phyloP scores from a whole-genome alignment of 2,888 invertebrate species.

The Drosophila monieri region DNA sequence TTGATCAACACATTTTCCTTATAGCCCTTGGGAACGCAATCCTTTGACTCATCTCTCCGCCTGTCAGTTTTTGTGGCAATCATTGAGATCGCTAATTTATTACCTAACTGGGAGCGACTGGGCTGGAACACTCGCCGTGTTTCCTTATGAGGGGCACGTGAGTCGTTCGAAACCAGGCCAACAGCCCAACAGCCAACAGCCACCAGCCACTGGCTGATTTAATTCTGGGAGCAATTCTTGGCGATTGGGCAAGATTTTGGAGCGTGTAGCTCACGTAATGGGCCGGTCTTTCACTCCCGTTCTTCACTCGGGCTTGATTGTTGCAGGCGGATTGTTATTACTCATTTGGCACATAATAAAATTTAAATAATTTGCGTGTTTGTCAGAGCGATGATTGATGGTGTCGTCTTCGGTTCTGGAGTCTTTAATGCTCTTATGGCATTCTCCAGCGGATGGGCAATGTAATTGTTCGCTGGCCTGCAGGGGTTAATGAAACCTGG shows the following conservation, averaged over 20 bases:
- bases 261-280: conserved; percentile 72
- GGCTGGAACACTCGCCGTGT: conserved; percentile 13
- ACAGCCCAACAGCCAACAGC: conserved; percentile 21
- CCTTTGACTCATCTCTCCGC: conserved; percentile 1
- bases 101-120: conserved; percentile 8
- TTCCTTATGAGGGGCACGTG: conserved; percentile 41
- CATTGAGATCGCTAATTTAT: conserved; percentile 15
- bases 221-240: conserved; percentile 12
- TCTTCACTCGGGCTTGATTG: conserved; percentile 14
- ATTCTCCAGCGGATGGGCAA: conserved; percentile 36
- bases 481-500: conserved; percentile 43
- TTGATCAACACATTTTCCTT: conserved; percentile 7
- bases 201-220: conserved; percentile 4
- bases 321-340: conserved; percentile 39
- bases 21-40: conserved; percentile 12
- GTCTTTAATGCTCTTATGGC: conserved; percentile 30
- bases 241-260: conserved; percentile 52
- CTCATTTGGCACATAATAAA: conserved; percentile 48
- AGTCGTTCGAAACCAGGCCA: conserved; percentile 50
- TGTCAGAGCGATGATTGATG: conserved; percentile 65
- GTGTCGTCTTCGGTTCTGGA: conserved; percentile 13
- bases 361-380: conserved; percentile 37
- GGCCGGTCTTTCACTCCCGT: conserved; percentile 50
- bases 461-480: conserved; percentile 39
- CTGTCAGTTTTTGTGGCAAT: not conserved